Evolutionary conservation across 2,888 invertebrate species (phyloP), one percentile per base, ranked within the genome.

Genomic region (Hyppa rectilinea): DNA sequence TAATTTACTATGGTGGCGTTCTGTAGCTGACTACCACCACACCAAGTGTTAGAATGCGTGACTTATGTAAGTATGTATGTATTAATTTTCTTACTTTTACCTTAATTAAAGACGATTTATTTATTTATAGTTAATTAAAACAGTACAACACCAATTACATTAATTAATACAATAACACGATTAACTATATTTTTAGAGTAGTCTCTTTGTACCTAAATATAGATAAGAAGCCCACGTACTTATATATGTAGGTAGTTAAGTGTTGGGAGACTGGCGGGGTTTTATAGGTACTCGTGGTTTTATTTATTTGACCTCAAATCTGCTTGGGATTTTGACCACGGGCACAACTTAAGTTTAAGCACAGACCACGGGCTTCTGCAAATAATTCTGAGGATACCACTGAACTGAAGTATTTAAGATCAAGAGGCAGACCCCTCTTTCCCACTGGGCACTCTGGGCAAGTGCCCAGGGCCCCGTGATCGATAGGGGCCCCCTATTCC

Each of bases 131-230:
- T n/a, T n/a, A n/a, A n/a, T n/a, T n/a, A n/a, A n/a, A n/a, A n/a
- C n/a, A n/a, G n/a, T n/a, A n/a, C n/a, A n/a, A n/a, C n/a, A n/a
- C n/a, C n/a, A n/a, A n/a, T n/a, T n/a, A n/a, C n/a, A n/a, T n/a
- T n/a, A n/a, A n/a, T n/a, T n/a, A n/a, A n/a, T n/a, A n/a, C n/a
- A n/a, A n/a, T n/a, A n/a, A n/a, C n/a, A n/a, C n/a, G n/a, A n/a
- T n/a, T n/a, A n/a, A n/a, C n/a, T n/a, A n/a, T 58, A 47, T 60
- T 80, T 73, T 80, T 60, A 49, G 47, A n/a, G 38, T 12, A 3
- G 56, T 58, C 20, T 23, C 12, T 3, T 12, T 31, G 7, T 59
- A 34, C 0, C 17, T 49, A 62, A 31, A 40, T 6, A 47, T 52
- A 70, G 31, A n/a, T 64, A 23, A 34, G 23, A 29, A 31, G 14